A percentile compares a stretch with the other conserved stretches of the same genome.
phyloP scores from a whole-genome alignment of 2,797 vertebrate genomes.

The Tachyglossus aculeatus region DNA sequence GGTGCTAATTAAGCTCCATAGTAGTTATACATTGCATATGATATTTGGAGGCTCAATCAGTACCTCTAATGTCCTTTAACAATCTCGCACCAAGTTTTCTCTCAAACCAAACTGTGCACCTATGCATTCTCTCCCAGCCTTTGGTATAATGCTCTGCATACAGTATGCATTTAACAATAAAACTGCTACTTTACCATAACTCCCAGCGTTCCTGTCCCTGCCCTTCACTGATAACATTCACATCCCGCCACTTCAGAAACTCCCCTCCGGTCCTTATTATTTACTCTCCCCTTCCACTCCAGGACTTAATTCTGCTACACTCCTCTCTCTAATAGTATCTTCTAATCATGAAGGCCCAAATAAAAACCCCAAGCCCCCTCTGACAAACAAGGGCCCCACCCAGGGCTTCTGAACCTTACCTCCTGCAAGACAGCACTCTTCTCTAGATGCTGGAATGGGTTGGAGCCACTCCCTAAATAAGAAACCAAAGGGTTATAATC shows the following conservation, averaged over 20 bases:
- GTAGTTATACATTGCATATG: neutral
- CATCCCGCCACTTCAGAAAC: neutral
- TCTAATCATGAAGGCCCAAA: neutral
- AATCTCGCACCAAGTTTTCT: neutral
- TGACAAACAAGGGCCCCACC: neutral
- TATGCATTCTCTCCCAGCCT: no score
- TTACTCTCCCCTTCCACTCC: neutral
- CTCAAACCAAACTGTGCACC: no score
- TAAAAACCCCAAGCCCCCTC: neutral
- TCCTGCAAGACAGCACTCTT: conserved; percentile 97
- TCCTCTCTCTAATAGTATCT: neutral
- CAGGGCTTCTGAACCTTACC: conserved; percentile 69
- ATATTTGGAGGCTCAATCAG: neutral
- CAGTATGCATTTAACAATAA: conserved; percentile 1
- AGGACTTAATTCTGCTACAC: neutral
- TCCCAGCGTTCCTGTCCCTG: neutral
- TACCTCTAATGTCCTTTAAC: neutral
- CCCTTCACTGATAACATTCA: neutral
- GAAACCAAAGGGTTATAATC: conserved; percentile 7
- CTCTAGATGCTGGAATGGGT: conserved; percentile 97
- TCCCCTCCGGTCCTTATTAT: neutral
- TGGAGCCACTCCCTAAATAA: conserved; percentile 90
- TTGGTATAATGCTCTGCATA: no score
- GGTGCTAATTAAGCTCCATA: neutral
- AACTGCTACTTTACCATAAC: neutral